phyloP scores from a whole-genome alignment of 2,888 invertebrate species.

The Campoplex nolae region DNA sequence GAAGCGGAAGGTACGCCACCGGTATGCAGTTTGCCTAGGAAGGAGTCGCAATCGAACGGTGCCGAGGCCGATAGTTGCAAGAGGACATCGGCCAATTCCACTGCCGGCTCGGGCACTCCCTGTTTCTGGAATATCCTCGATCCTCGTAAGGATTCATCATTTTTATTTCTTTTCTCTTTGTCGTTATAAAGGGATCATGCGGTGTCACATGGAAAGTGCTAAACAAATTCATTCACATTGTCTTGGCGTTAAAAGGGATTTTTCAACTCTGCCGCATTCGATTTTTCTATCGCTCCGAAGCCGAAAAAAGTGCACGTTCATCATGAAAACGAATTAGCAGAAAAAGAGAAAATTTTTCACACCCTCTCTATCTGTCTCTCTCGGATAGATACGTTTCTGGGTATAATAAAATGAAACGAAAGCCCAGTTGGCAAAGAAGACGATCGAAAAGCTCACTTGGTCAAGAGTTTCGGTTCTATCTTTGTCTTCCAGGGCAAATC shows the following conservation, averaged over 20 bases:
- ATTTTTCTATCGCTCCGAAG: neutral
- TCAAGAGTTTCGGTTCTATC: slow-evolving; percentile 66
- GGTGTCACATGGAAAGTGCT: neutral
- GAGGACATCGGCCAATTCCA: slow-evolving; percentile 72
- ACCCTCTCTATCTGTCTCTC: neutral
- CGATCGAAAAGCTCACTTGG: slow-evolving; percentile 57
- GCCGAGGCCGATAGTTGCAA: slow-evolving; percentile 68
- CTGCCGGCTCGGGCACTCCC: slow-evolving; percentile 79
- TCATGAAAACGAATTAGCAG: neutral
- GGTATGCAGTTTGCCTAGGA: slow-evolving; percentile 67
- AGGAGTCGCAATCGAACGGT: slow-evolving; percentile 64
- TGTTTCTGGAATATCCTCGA: slow-evolving; percentile 85
- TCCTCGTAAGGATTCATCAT: slow-evolving; percentile 84
- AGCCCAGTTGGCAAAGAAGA: slow-evolving; percentile 63
- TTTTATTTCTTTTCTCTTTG: slow-evolving; percentile 42
- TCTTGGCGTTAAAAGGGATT: neutral
- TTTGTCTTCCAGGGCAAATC: slow-evolving; percentile 66
- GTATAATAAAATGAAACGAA: slow-evolving; percentile 43
- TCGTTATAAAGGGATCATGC: neutral
- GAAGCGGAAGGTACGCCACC: slow-evolving; percentile 65
- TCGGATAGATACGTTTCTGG: slow-evolving; percentile 15
- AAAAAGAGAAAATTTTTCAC: neutral
- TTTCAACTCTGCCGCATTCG: neutral
- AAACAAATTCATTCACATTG: neutral
- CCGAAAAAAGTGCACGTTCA: neutral